Base-by-base conservation (phyloP, 2,888 invertebrate genomes). In the Megastigmus dorsalis region DNA sequence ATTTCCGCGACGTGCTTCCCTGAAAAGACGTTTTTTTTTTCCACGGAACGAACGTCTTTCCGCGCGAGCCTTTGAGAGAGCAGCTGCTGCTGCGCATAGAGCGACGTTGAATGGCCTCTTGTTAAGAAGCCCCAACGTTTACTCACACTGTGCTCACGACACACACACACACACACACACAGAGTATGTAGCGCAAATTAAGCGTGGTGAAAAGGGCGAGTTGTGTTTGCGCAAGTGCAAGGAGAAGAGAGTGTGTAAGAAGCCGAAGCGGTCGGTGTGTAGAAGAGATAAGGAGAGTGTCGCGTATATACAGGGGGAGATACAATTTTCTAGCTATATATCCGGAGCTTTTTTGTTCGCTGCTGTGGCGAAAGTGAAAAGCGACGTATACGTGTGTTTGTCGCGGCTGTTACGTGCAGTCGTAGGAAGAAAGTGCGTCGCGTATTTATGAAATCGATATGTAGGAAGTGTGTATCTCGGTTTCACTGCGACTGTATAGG, bases 1-100 rank as follows among this genome's bases (percentile, higher is more conserved):
- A 18, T 48, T 38, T 18, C 13, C 18, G 15, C 30, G 6, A 3
- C 54, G 23, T 30, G 20, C 62, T 28, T 30, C 30, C 33, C 20
- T 50, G 50, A 68, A 68, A 68, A 68, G 59, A 59, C 68, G 45
- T 33, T 68, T n/a, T n/a, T n/a, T n/a, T n/a, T n/a, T 68, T 59
- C 59, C 50, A 18, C 59, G 38, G 41, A 33, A 18, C 41, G 41
- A 33, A 18, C 41, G 23, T 52, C 41, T 45, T 30, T 28, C 28
- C 43, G 20, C 43, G 20, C 18, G 48, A 28, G 23, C 15, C 45
- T 20, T 18, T 18, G 23, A 18, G 30, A 48, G 33, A 33, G 36
- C 36, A 36, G 50, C 30, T 15, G n/a, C n/a, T 33, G 15, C 13
- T 48, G 0, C 38, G 23, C n/a, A n/a, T n/a, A n/a, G 7, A 7